Percentiles rank a stretch among this genome's conserved stretches.
Conservation (phyloP, 2,888 invertebrate genomes). For the Ditula angustiorana region DNA sequence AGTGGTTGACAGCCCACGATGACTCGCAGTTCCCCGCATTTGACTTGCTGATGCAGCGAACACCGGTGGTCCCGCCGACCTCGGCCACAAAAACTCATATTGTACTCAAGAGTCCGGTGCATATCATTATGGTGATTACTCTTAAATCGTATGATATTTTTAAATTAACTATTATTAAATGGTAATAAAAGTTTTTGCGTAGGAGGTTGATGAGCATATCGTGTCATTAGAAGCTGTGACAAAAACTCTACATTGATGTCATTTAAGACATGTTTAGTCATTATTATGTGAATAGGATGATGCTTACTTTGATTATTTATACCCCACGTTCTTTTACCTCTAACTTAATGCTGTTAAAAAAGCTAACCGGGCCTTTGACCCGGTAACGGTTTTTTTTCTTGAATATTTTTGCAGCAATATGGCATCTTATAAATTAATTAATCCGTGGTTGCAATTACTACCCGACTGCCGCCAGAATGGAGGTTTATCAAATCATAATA, state of each 20-base stretch:
- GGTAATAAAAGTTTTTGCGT: slow-evolving; percentile 18
- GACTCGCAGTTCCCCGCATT: slow-evolving; percentile 69
- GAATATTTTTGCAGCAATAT: too few species aligned
- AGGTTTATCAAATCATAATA: too few species aligned
- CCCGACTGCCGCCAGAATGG: too few species aligned
- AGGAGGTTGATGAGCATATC: neutral
- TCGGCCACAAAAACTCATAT: slow-evolving; percentile 58
- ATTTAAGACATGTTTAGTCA: neutral
- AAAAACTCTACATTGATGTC: neutral
- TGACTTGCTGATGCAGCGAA: slow-evolving; percentile 72
- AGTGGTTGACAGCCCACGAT: slow-evolving; percentile 55
- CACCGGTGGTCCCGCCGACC: slow-evolving; percentile 70
- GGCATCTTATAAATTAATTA: too few species aligned
- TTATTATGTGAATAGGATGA: too few species aligned
- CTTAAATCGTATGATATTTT: slow-evolving; percentile 40
- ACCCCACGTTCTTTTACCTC: too few species aligned
- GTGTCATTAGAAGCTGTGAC: neutral
- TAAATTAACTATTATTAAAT: slow-evolving; percentile 42
- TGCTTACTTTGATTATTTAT: too few species aligned
- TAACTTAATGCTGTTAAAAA: too few species aligned
- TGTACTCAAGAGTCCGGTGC: slow-evolving; percentile 50
- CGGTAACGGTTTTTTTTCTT: too few species aligned
- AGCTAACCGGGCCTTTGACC: too few species aligned
- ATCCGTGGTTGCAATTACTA: too few species aligned
- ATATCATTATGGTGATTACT: slow-evolving; percentile 54